phyloP scores from a whole-genome alignment of 1,140 invertebrate species.

The Anoplolepis gracilipes region DNA sequence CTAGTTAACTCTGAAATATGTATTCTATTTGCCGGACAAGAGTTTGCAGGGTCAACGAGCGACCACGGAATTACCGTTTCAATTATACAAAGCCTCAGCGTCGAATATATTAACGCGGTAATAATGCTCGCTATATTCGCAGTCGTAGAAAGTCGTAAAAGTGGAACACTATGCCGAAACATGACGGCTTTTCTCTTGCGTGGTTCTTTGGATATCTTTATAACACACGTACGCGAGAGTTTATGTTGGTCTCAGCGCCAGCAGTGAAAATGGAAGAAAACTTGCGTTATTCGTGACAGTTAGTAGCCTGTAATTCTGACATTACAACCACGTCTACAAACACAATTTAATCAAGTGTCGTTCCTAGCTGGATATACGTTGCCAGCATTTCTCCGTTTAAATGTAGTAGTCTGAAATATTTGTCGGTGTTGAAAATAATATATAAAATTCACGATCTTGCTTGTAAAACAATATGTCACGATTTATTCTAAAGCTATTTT shows the following conservation, averaged over 20 bases:
- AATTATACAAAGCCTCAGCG: slow-evolving; percentile 38
- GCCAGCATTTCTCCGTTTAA: not conserved
- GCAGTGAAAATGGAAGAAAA: slow-evolving; percentile 3
- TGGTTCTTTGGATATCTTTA: slow-evolving; percentile 4
- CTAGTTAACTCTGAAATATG: slow-evolving; percentile 48
- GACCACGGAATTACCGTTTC: slow-evolving; percentile 21
- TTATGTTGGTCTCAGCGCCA: not conserved
- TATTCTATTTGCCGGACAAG: slow-evolving; percentile 47
- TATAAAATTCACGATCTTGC: not conserved
- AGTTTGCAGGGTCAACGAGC: slow-evolving; percentile 33
- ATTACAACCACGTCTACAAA: not conserved
- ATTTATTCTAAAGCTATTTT: not conserved
- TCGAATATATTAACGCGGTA: slow-evolving; percentile 47
- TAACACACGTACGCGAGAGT: not conserved
- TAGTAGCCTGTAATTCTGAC: slow-evolving; percentile 5
- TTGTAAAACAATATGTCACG: not conserved
- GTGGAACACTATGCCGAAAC: not conserved
- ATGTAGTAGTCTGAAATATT: not conserved
- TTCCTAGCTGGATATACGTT: not conserved
- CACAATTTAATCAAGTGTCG: slow-evolving; percentile 23
- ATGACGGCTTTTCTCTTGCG: no score
- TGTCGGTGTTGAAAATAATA: not conserved
- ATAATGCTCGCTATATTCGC: slow-evolving; percentile 28
- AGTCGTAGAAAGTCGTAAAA: slow-evolving; percentile 8
- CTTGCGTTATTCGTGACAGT: slow-evolving; percentile 21